A percentile compares a stretch with the other conserved stretches of the same genome.
Conservation (phyloP, 2,113 vertebrate species). For the Tringa solitaria region DNA sequence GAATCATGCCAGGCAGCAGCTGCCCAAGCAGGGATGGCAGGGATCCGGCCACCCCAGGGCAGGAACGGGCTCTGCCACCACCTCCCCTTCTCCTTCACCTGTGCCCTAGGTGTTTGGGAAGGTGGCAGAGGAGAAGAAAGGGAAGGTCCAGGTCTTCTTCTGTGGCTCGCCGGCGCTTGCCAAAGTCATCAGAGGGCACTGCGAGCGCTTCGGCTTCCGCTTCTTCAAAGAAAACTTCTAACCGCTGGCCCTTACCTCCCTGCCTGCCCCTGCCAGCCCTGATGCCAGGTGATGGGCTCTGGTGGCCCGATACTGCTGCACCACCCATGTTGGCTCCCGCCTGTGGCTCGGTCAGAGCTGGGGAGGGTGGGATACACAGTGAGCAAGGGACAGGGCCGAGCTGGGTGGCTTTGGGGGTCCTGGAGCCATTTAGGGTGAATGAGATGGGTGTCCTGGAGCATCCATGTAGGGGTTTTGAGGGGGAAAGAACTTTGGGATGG, state of each 20-base stretch:
- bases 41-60: fast-evolving
- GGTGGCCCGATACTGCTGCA: fast-evolving
- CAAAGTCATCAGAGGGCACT: constrained; percentile 78
- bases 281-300: not conserved
- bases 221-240: constrained; percentile 90
- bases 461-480: not conserved
- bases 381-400: not conserved
- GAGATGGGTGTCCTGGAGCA: not conserved
- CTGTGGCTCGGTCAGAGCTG: not conserved
- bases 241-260: fast-evolving
- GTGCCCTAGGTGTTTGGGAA: constrained; percentile 81
- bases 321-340: fast-evolving
- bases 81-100: not conserved
- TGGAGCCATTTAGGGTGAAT: not conserved
- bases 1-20: not conserved
- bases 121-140: constrained; percentile 80
- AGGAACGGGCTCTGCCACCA: not conserved
- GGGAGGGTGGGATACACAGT: not conserved
- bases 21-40: not conserved
- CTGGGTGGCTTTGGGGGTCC: not conserved
- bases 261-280: not conserved
- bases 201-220: constrained; percentile 80
- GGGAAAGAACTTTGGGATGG: too few relatives aligned
- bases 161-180: constrained; percentile 82
- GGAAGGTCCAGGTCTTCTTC: constrained; percentile 87